A percentile compares a stretch with the other conserved stretches of the same genome.
phyloP scores from a whole-genome alignment of 2,888 invertebrate genomes.

The Steinernema hermaphroditum region DNA sequence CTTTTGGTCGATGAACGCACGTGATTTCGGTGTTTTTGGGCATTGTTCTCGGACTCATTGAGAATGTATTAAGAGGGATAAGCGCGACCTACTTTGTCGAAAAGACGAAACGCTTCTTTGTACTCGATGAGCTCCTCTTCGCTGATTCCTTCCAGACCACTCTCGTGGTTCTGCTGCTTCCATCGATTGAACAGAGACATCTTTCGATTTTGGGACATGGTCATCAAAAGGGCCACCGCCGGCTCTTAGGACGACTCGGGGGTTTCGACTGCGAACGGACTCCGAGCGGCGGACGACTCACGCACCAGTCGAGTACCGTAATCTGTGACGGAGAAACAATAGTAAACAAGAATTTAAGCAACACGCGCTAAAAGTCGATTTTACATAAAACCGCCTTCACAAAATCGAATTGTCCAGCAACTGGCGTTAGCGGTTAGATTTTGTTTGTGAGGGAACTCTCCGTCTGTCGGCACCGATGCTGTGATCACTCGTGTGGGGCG shows the following conservation, averaged over 20 bases:
- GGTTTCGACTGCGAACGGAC: not conserved
- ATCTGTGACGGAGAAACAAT: not conserved
- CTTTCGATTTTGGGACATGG: constrained; percentile 57
- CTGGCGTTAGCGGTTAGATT: constrained; percentile 31
- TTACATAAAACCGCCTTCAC: constrained; percentile 23
- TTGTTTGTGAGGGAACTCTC: constrained; percentile 31
- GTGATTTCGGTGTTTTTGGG: not conserved
- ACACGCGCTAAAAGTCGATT: constrained; percentile 14
- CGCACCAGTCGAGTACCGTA: constrained; percentile 12
- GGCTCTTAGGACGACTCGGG: not conserved
- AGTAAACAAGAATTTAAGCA: not conserved
- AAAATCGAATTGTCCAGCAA: constrained; percentile 30
- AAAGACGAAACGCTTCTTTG: constrained; percentile 65
- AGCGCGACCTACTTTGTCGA: constrained; percentile 62
- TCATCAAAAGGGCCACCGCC: constrained; percentile 1
- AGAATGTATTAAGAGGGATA: not conserved
- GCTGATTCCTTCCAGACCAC: constrained; percentile 62
- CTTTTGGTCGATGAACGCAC: too few relatives aligned
- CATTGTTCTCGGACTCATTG: not conserved
- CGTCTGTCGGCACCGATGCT: constrained; percentile 30
- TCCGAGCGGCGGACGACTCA: not conserved
- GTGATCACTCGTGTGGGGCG: constrained; percentile 28
- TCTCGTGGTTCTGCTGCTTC: constrained; percentile 56
- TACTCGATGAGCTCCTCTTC: constrained; percentile 66
- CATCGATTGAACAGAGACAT: constrained; percentile 64